phyloP scores from a whole-genome alignment of 1,140 invertebrate genomes.

The Glomeris maerens region DNA sequence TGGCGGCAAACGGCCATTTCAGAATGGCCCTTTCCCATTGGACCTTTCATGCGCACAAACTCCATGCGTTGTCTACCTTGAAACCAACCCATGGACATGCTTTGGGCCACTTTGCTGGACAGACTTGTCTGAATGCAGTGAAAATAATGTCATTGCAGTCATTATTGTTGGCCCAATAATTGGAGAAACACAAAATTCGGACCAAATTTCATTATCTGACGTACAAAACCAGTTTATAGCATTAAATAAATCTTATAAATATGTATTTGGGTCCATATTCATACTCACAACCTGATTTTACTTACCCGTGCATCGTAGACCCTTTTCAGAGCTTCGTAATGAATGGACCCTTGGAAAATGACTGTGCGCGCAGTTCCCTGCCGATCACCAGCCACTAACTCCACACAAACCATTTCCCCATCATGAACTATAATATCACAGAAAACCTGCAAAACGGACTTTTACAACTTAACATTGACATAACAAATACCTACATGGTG shows the following conservation, averaged over 20 bases:
- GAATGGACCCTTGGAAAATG: slow-evolving; percentile 90
- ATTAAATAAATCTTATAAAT: no score
- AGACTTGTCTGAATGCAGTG: slow-evolving; percentile 67
- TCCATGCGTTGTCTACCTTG: slow-evolving; percentile 74
- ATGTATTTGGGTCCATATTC: no score
- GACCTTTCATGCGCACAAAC: slow-evolving; percentile 95
- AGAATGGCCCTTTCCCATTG: slow-evolving; percentile 87
- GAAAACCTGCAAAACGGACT: slow-evolving; percentile 55
- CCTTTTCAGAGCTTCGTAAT: slow-evolving; percentile 90
- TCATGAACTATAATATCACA: slow-evolving; percentile 83
- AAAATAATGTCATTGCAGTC: no score
- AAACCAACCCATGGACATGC: slow-evolving; percentile 88
- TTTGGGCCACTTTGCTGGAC: slow-evolving; percentile 84
- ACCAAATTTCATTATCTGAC: no score
- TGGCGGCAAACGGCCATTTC: slow-evolving; percentile 94
- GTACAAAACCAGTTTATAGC: no score
- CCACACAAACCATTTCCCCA: slow-evolving; percentile 97
- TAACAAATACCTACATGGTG: slow-evolving; percentile 2
- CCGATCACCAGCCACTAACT: slow-evolving; percentile 80
- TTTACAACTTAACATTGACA: background rate
- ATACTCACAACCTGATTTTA: no score
- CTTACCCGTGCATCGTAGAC: slow-evolving; percentile 90
- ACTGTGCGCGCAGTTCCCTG: slow-evolving; percentile 71
- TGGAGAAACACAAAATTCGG: no score
- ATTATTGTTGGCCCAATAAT: no score